These are phyloP conservation scores for Heliconius congener DNA, from an alignment of 1,140 invertebrate species.

Conservation along the genomic window DNA sequence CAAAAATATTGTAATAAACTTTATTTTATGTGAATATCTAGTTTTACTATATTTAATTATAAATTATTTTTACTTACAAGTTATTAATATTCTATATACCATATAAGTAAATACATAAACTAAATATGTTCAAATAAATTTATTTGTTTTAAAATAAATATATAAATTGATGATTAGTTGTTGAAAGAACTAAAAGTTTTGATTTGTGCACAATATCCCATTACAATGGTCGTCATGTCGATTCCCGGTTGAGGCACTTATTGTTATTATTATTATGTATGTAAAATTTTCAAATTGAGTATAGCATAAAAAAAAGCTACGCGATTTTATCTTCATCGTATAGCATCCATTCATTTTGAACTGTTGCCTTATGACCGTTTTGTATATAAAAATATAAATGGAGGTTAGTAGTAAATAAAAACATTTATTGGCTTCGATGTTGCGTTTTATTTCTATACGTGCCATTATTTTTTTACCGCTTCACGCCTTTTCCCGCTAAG, in stretches of 20 bases:
- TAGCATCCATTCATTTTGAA: slow-evolving; percentile 70
- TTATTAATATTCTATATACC: too few relatives aligned
- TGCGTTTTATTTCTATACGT: slow-evolving; percentile 58
- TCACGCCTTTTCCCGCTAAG: too few relatives aligned
- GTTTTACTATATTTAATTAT: background rate
- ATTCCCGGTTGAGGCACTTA: slow-evolving; percentile 2
- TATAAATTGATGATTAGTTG: too few relatives aligned
- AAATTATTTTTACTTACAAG: background rate
- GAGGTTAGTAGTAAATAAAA: slow-evolving; percentile 73
- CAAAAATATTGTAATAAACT: background rate
- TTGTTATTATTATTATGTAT: background rate
- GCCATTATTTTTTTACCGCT: background rate
- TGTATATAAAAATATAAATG: slow-evolving; percentile 77
- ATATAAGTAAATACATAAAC: too few relatives aligned
- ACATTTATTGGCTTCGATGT: slow-evolving; percentile 77
- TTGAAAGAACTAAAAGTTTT: too few relatives aligned
- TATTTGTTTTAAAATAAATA: too few relatives aligned
- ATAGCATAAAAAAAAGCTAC: background rate
- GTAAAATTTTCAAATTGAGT: background rate
- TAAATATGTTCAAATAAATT: too few relatives aligned
- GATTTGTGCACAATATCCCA: background rate
- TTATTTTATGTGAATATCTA: background rate
- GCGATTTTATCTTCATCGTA: slow-evolving; percentile 43
- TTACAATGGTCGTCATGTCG: slow-evolving; percentile 10
- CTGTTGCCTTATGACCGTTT: slow-evolving; percentile 80